A percentile compares a stretch with the other conserved stretches of the same genome.
Conservation (phyloP, 2,113 vertebrate species). For the Platichthys flesus region DNA sequence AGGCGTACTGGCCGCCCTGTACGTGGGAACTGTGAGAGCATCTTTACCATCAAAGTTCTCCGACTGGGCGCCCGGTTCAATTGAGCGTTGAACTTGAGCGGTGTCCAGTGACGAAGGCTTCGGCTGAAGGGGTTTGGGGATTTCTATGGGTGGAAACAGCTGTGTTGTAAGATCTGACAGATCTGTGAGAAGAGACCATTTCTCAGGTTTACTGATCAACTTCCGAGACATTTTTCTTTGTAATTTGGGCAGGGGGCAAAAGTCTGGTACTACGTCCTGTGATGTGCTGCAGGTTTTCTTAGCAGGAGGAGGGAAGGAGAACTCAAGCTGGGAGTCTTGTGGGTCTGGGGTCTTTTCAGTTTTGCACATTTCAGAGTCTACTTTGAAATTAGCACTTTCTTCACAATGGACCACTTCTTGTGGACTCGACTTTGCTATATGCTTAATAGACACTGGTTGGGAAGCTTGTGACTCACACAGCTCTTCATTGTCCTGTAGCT, state of each 20-base stretch:
- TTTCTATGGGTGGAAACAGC: slow-evolving; percentile 71
- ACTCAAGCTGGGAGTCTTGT: slow-evolving; percentile 70
- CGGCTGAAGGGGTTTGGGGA: slow-evolving; percentile 61
- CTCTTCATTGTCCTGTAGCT: slow-evolving; percentile 48
- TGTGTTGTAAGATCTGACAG: slow-evolving; percentile 74
- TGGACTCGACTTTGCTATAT: slow-evolving; percentile 19
- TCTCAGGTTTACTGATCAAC: slow-evolving; percentile 70
- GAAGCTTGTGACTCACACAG: slow-evolving; percentile 23
- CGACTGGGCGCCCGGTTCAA: slow-evolving; percentile 9
- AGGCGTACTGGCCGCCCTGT: neutral
- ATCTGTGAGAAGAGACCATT: slow-evolving; percentile 74
- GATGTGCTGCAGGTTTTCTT: slow-evolving; percentile 83
- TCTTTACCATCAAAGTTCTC: slow-evolving; percentile 31
- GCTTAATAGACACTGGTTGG: neutral
- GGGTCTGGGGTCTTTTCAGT: slow-evolving; percentile 26
- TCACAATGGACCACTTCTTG: slow-evolving; percentile 37
- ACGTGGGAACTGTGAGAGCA: neutral
- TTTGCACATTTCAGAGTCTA: slow-evolving; percentile 37
- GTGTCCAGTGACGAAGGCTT: slow-evolving; percentile 42
- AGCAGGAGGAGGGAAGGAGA: slow-evolving; percentile 80
- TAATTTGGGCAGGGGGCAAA: slow-evolving; percentile 80
- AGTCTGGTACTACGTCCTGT: slow-evolving; percentile 76
- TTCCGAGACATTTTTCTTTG: slow-evolving; percentile 85
- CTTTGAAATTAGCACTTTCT: slow-evolving; percentile 48
- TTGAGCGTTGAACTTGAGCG: slow-evolving; percentile 12